Base-by-base conservation (phyloP, 2,797 vertebrate species). In the Acrossocheilus wenchowensis region DNA sequence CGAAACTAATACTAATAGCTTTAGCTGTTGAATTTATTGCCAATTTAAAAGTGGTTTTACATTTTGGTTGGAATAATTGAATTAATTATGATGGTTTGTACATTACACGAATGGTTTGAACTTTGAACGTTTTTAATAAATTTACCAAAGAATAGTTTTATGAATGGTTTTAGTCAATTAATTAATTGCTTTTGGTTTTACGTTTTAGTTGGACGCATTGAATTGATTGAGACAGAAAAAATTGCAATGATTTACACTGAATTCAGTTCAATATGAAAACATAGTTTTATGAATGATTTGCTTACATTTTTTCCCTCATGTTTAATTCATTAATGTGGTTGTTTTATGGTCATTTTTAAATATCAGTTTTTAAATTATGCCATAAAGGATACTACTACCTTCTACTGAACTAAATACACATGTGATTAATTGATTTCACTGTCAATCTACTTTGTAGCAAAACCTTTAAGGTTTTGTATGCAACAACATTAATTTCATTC, bases 231-330 rank as follows among this genome's bases (percentile, higher is more conserved):
- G 14, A 30, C 62, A 15, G 62, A n/a, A 60, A 19, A 57, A 10
- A n/a, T 48, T 73, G 12, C 6, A 45, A 3, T 73, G 0, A 26
- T 45, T n/a, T 5, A 41, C 36, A 41, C 5, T 23, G 21, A 48
- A 48, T 74, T 74, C 41, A 73, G 41, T 26, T 73, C 71, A 73
- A 45, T 23, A 21, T 9, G 1, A 39, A 69, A 39, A 39, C 66
- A 19, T 54, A 21, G 5, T 81, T 68, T 23, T 21, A 21, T 66
- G 2, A 34, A 23, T 19, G 5, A 57, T 82, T 57, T 1, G 41
- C 21, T 57, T 10, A 60, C 1, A 54, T 60, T 57, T 0, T 52
- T n/a, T 30, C 0, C 0, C 10, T n/a, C 10, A 11, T 62, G n/a
- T 34, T 4, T 50, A 23, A 26, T 39, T 71, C 10, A 14, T 39